These are phyloP conservation scores for Portevinia maculata DNA, from an alignment of 2,888 invertebrate genomes.

Conservation along the genomic window DNA sequence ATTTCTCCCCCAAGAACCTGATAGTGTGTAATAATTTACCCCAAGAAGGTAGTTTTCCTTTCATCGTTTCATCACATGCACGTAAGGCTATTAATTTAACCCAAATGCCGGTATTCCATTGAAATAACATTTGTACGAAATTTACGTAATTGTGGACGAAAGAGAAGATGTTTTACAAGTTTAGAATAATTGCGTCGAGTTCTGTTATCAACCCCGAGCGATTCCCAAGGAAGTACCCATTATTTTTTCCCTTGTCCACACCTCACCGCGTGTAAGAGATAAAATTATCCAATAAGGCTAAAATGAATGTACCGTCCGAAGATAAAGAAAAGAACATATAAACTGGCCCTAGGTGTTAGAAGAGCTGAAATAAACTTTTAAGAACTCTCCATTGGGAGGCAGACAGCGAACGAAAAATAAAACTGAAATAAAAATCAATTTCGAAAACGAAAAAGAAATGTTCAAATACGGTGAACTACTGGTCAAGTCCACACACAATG, in stretches of 20 bases:
- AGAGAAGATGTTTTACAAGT: constrained; percentile 65
- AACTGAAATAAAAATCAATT: constrained; percentile 64
- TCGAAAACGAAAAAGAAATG: constrained; percentile 44
- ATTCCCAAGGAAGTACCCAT: constrained; percentile 61
- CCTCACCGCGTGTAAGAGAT: constrained; percentile 34
- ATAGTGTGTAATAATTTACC: constrained; percentile 52
- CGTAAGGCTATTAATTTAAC: constrained; percentile 67
- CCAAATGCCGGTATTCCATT: constrained; percentile 44
- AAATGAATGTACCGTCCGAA: constrained; percentile 42
- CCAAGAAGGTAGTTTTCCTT: constrained; percentile 52
- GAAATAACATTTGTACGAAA: constrained; percentile 65
- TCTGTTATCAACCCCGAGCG: constrained; percentile 48
- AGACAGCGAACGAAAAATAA: constrained; percentile 6
- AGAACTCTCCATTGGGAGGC: constrained; percentile 38
- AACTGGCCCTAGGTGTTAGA: constrained; percentile 30
- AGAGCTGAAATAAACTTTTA: constrained; percentile 42
- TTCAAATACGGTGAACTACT: constrained; percentile 7
- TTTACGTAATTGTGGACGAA: constrained; percentile 43
- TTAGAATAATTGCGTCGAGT: constrained; percentile 61
- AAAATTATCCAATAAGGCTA: constrained; percentile 44
- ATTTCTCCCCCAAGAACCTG: constrained; percentile 1
- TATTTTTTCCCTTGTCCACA: constrained; percentile 64
- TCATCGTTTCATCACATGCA: constrained; percentile 73
- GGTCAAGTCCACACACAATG: constrained; percentile 5
- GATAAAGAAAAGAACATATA: constrained; percentile 57